phyloP scores from a whole-genome alignment of 1,140 invertebrate species.

The Hermatobates lingyangjiaoensis region DNA sequence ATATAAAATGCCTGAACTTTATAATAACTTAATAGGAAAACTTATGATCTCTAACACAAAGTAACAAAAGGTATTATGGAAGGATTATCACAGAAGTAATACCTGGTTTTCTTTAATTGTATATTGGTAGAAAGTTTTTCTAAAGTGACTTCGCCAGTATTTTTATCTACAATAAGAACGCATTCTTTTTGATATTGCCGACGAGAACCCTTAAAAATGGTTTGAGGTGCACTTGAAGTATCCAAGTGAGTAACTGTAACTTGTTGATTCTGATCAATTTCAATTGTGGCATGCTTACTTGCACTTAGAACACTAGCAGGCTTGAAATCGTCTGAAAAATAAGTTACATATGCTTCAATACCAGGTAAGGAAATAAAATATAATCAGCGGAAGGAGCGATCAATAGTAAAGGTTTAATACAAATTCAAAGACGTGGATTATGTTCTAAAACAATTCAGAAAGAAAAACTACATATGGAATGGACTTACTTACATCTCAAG shows the following conservation, averaged over 20 bases:
- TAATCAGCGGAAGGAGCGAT: neutral
- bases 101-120: slow-evolving; percentile 84
- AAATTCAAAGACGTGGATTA: slow-evolving; percentile 9
- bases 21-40: no score
- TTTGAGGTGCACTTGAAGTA: slow-evolving; percentile 59
- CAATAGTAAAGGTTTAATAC: slow-evolving; percentile 7
- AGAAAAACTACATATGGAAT: slow-evolving; percentile 14
- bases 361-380: neutral
- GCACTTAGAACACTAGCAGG: slow-evolving; percentile 79
- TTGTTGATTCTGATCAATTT: slow-evolving; percentile 72
- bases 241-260: slow-evolving; percentile 84
- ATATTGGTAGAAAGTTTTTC: slow-evolving; percentile 80
- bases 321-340: slow-evolving; percentile 82
- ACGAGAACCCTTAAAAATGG: slow-evolving; percentile 85
- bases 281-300: slow-evolving; percentile 70
- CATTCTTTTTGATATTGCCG: slow-evolving; percentile 82
- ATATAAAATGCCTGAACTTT: slow-evolving; percentile 1
- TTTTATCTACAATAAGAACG: slow-evolving; percentile 79
- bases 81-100: neutral
- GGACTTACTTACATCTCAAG: slow-evolving; percentile 54
- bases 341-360: neutral
- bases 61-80: neutral
- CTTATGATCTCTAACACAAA: neutral
- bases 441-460: neutral
- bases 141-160: slow-evolving; percentile 77